Evolutionary conservation across 2,797 vertebrate genomes (phyloP).

Genomic region (Natrix natrix): DNA sequence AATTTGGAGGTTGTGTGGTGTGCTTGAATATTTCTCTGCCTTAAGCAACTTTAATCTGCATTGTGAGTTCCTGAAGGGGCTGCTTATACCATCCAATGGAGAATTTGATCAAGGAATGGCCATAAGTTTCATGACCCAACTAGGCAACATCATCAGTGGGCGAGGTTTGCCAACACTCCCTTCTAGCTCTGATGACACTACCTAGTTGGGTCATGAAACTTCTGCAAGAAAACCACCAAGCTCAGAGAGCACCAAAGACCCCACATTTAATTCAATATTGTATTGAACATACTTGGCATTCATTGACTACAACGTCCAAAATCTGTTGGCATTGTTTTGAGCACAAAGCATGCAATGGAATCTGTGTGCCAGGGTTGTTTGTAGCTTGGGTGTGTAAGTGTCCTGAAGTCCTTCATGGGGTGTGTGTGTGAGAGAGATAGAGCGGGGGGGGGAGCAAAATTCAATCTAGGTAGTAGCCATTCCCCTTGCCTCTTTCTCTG

Average conservation of each 20-base stretch:
- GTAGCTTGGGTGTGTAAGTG: not conserved
- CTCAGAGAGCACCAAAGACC: not conserved
- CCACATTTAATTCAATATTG: not conserved
- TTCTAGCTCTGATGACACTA: not conserved
- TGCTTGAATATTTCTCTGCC: not conserved
- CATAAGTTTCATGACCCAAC: not conserved
- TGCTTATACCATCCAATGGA: not conserved
- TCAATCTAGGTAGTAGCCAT: not conserved
- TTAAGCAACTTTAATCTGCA: not conserved
- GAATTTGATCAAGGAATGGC: not conserved
- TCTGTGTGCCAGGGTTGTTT: too few relatives aligned
- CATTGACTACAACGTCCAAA: not conserved
- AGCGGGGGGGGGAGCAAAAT: not conserved
- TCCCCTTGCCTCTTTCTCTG: not conserved
- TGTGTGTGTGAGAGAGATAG: not conserved
- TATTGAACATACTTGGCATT: not conserved
- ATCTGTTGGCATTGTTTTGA: not conserved
- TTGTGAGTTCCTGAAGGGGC: not conserved
- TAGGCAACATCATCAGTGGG: not conserved
- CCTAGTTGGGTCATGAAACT: not conserved
- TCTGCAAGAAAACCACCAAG: not conserved
- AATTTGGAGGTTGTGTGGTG: not conserved
- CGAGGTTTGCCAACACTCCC: not conserved
- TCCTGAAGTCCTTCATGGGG: not conserved
- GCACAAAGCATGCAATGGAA: too few relatives aligned